Evolutionary conservation across 2,113 vertebrate genomes (phyloP).

Genomic region (Montifringilla adamsi): DNA sequence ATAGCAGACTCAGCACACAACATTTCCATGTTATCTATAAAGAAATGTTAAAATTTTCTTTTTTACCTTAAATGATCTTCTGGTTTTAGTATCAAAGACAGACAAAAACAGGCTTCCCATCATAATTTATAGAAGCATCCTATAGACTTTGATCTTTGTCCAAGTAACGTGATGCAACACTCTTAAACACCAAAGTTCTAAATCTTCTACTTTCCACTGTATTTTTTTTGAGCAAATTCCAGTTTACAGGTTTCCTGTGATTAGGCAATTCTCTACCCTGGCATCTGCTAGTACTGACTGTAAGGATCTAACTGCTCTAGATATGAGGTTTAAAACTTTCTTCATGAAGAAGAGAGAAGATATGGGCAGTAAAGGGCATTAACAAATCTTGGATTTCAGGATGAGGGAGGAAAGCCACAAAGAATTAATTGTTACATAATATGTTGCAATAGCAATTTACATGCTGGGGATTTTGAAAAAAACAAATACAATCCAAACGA

Average conservation of each 20-base stretch:
- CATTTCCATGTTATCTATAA: neutral
- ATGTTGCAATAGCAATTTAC: neutral
- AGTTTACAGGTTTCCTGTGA: neutral
- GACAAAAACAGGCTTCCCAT: neutral
- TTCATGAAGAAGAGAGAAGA: neutral
- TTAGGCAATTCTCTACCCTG: neutral
- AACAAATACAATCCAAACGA: neutral
- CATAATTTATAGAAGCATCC: accelerated
- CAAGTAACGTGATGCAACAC: neutral
- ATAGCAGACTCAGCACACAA: neutral
- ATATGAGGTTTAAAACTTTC: neutral
- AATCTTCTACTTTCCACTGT: neutral
- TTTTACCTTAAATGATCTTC: neutral
- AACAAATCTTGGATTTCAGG: neutral
- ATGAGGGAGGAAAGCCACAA: neutral
- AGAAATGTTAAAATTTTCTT: neutral
- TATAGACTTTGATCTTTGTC: neutral
- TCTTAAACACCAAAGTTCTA: neutral
- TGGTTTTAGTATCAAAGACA: neutral
- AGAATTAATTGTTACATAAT: neutral
- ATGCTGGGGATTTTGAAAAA: neutral
- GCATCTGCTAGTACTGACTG: neutral
- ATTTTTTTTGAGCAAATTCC: neutral
- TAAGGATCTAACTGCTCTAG: neutral
- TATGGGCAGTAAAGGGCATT: neutral